phyloP scores from a whole-genome alignment of 2,888 invertebrate species.

The Hyposoter dolosus region DNA sequence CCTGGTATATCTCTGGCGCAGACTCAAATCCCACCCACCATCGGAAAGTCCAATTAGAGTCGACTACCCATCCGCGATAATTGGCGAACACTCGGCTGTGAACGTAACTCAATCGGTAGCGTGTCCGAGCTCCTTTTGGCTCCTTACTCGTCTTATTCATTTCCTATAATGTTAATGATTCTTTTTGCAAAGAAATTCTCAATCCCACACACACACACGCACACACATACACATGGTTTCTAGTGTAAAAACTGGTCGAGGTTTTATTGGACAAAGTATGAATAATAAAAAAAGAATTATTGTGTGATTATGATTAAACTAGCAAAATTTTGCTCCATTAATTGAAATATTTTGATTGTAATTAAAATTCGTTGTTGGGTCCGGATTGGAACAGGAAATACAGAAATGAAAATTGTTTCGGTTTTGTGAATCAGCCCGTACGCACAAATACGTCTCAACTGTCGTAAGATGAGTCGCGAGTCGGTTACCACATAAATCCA shows the following conservation, averaged over 20 bases:
- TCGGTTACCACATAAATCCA: constrained; percentile 52
- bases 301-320: no score
- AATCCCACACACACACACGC: not conserved
- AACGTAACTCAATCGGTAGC: constrained; percentile 81
- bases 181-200: not conserved
- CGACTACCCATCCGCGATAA: constrained; percentile 81
- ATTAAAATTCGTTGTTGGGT: not conserved
- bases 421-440: constrained; percentile 5
- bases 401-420: not conserved
- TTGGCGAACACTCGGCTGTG: constrained; percentile 80
- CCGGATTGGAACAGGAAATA: not conserved
- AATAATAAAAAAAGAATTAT: no score
- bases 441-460: constrained; percentile 35
- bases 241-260: not conserved
- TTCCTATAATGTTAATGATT: not conserved
- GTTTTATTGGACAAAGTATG: not conserved
- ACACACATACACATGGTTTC: not conserved
- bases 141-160: constrained; percentile 15
- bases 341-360: no score
- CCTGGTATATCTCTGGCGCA: constrained; percentile 69
- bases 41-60: constrained; percentile 81
- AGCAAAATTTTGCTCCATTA: no score
- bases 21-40: constrained; percentile 79
- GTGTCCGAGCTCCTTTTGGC: constrained; percentile 70
- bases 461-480: constrained; percentile 62